These are phyloP conservation scores for Ceyx cyanopectus DNA, from an alignment of 2,113 vertebrate species.

Conservation along the genomic window DNA sequence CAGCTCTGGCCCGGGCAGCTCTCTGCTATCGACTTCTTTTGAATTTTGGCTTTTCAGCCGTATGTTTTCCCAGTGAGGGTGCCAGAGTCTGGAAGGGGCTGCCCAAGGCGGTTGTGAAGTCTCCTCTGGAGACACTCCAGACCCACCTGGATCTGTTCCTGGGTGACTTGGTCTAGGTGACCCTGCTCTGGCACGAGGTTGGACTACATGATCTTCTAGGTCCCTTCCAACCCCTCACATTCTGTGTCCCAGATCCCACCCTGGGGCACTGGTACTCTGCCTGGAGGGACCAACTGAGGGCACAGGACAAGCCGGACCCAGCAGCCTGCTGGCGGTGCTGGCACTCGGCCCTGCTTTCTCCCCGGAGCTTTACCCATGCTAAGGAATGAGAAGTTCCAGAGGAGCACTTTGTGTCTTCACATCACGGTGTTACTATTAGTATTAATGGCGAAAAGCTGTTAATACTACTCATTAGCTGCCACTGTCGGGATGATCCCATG, in stretches of 20 bases:
- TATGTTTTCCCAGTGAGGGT: background rate
- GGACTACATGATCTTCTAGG: no score
- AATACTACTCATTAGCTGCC: fast-evolving
- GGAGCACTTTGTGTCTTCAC: fast-evolving
- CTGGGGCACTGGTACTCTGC: background rate
- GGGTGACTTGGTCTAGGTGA: no score
- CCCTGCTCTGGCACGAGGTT: no score
- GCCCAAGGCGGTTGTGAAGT: no score
- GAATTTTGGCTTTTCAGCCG: background rate
- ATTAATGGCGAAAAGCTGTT: fast-evolving
- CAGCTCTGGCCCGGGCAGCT: background rate
- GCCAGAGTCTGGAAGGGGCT: no score
- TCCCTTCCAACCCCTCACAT: no score
- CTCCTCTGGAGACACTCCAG: no score
- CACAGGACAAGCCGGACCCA: background rate
- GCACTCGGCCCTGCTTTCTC: fast-evolving
- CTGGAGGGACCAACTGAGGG: background rate
- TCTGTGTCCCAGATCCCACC: background rate
- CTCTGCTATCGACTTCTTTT: fast-evolving
- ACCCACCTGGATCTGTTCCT: no score
- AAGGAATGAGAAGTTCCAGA: fast-evolving
- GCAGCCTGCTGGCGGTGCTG: fast-evolving
- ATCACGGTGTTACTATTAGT: fast-evolving
- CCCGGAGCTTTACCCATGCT: fast-evolving
- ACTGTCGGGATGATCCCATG: fast-evolving